Evolutionary conservation across 1,140 invertebrate genomes (phyloP), one percentile per base, ranked within the genome.

Genomic region (Asobara japonica): DNA sequence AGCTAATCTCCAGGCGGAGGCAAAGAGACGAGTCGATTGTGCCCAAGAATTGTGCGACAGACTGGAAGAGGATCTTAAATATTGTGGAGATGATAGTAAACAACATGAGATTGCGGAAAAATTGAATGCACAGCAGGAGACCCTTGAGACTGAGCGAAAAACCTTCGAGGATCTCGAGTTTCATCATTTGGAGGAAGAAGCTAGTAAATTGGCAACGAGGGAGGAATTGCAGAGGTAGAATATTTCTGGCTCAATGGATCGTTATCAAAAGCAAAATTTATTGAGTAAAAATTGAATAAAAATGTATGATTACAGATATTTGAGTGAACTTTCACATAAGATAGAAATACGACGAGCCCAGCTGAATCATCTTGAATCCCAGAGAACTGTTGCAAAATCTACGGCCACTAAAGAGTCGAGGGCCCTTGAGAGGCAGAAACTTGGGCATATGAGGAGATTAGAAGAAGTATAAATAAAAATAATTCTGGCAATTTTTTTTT

Each of bases 111-210:
- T 88, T 38, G 56, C 69, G 5, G 78, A 83, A 11, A 82, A 84
- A 72, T 80, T 88, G 3, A 72, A 74, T 27, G 38, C 78, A 16
- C 83, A 92, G 22, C 91, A 92, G 74, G 92, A 94, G 71, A 86
- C 90, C 1, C 80, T 94, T 16, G 93, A 94, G 69, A 92, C 91
- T 71, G 93, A 94, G 77, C 90, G 89, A 8, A 94, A 96, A 88
- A 90, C 93, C 31, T 97, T 94, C 82, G 96, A 98, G 85, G 96
- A 98, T 84, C 87, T 97, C 16, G 96, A 98, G 85, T 98, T 98
- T 85, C 94, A 96, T 80, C 94, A 97, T 83, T 89, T 98, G 69
- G 97, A 98, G 87, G 94, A 95, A 79, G 94, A 96, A 82, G 94
- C 95, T 0, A 94, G 95, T 86, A 93, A 89, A 82, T 89, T 94